Percentiles rank a stretch among this genome's conserved stretches.
phyloP scores from a whole-genome alignment of 1,140 invertebrate genomes.

The Drosophila hydei region DNA sequence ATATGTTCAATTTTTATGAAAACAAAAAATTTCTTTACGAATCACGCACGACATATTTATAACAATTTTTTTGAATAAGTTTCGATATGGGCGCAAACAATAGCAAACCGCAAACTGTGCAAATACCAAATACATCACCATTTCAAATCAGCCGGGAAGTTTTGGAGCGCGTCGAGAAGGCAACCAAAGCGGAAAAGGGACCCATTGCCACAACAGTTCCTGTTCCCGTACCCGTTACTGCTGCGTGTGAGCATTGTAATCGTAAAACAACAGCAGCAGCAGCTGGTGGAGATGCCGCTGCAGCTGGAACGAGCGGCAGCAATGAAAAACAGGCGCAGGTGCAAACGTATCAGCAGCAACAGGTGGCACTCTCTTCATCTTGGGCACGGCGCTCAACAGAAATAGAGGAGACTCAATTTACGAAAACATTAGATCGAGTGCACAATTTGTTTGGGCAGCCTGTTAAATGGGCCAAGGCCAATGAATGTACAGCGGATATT shows the following conservation, averaged over 20 bases:
- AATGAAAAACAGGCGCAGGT: background rate
- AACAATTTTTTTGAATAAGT: slow-evolving; percentile 19
- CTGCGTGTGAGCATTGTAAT: slow-evolving; percentile 25
- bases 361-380: slow-evolving; percentile 2
- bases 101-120: slow-evolving; percentile 63
- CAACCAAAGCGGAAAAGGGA: slow-evolving; percentile 1
- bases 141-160: slow-evolving; percentile 63
- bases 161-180: slow-evolving; percentile 55
- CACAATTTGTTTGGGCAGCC: slow-evolving; percentile 52
- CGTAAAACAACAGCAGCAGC: background rate
- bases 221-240: background rate
- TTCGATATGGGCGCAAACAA: slow-evolving; percentile 60
- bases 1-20: slow-evolving; percentile 39
- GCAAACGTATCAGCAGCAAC: background rate
- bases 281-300: background rate
- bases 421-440: slow-evolving; percentile 53
- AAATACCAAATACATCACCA: slow-evolving; percentile 54
- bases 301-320: no score
- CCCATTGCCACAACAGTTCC: background rate
- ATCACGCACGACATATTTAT: slow-evolving; percentile 26
- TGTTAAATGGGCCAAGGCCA: slow-evolving; percentile 50
- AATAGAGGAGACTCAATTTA: slow-evolving; percentile 58
- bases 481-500: slow-evolving; percentile 46
- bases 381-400: slow-evolving; percentile 54
- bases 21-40: slow-evolving; percentile 34